Base-by-base conservation (phyloP, 2,797 vertebrate species). In the Clarias fuscus region DNA sequence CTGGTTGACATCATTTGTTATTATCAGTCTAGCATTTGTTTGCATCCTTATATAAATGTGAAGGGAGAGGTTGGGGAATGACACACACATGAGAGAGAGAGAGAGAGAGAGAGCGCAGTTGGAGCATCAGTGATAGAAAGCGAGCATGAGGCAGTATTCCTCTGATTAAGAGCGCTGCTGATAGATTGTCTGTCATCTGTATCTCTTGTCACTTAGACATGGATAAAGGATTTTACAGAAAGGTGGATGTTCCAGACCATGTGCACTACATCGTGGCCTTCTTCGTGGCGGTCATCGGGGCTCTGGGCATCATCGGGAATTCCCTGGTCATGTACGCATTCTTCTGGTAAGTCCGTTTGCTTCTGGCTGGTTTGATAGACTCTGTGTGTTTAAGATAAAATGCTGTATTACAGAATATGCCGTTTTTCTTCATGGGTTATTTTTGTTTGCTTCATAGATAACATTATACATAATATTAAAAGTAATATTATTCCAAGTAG, bases 251-350 rank as follows among this genome's bases (percentile, higher is more conserved):
- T 76, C 91, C 93, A 6, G 94, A 93, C 86, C 93, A 96, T 2
- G 93, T 89, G 73, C 95, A 96, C 90, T 96, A 95, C 90, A 95
- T 95, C 2, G 90, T 96, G 61, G 95, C 95, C 76, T 94, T 95
- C 86, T 94, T 95, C 37, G 94, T 96, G 78, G 86, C 93, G 22
- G 90, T 96, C 83, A 96, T 96, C 6, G 95, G 95, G 37, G 89
- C 94, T 10, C 84, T 96, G 1, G 95, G 95, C 0, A 91, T 95
- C 4, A 90, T 92, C 13, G 95, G 95, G 8, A 96, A 96, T 13
- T 91, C 92, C 17, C 91, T 96, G 89, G 95, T 96, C 87, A 95
- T 96, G 91, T 96, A 95, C 2, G 95, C 95, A 53, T 96, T 95
- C 88, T 94, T 91, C 91, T 94, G 95, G 95, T 96, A 91, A 88